Conservation (phyloP, 1,140 invertebrate species). For the Antheraea mylitta region DNA sequence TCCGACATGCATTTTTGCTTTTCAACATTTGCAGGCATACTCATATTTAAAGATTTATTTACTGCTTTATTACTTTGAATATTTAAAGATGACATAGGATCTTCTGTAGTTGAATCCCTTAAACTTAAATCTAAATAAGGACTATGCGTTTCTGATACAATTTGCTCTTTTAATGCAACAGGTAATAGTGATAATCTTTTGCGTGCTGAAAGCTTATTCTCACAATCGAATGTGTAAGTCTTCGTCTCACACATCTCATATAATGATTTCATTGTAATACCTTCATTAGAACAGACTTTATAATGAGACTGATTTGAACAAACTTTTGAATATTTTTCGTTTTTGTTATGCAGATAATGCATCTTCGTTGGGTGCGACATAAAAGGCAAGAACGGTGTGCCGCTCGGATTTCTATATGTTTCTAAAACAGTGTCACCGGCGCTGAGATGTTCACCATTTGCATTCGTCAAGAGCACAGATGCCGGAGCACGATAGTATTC, state of each 20-base stretch:
- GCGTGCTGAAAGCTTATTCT: background rate
- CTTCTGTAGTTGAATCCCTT: background rate
- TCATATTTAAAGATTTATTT: background rate
- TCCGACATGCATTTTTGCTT: background rate
- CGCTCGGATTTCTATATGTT: conserved; percentile 21
- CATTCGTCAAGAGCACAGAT: conserved; percentile 56
- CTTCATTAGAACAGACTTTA: background rate
- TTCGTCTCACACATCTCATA: background rate
- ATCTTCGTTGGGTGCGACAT: background rate
- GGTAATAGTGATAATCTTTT: conserved; percentile 5
- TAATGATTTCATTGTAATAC: background rate
- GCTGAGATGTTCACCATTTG: conserved; percentile 46
- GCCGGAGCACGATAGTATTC: conserved; percentile 46
- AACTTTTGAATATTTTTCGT: background rate
- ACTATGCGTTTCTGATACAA: conserved; percentile 18
- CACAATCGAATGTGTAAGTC: background rate
- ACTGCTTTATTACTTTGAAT: background rate
- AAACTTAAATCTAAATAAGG: conserved; percentile 22
- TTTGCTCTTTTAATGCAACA: conserved; percentile 8
- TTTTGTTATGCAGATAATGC: background rate
- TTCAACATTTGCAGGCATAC: background rate
- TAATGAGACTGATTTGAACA: background rate
- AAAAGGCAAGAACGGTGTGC: background rate
- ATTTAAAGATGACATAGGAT: background rate
- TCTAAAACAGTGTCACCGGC: conserved; percentile 30